phyloP scores from a whole-genome alignment of 2,888 invertebrate genomes.

The Nomada ferruginata region DNA sequence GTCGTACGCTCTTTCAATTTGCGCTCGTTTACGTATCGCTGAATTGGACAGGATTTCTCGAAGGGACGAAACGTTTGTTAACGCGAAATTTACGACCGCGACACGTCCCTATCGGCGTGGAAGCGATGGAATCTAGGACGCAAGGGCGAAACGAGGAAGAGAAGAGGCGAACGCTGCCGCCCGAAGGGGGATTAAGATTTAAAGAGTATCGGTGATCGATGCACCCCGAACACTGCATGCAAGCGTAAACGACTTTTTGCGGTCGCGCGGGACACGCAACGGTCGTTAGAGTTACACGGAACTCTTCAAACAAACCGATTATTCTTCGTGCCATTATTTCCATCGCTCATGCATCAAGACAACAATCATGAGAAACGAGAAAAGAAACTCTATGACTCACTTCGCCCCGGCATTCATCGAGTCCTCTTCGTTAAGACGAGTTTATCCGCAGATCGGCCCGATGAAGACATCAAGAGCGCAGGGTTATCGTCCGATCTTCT shows the following conservation, averaged over 20 bases:
- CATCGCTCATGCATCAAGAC: background rate
- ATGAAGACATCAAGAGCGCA: conserved; percentile 47
- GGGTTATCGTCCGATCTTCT: background rate
- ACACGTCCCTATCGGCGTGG: conserved; percentile 56
- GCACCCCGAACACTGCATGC: conserved; percentile 43
- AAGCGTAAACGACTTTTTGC: conserved; percentile 24
- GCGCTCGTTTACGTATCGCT: background rate
- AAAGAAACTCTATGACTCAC: background rate
- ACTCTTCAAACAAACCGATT: background rate
- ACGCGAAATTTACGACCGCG: conserved; percentile 45
- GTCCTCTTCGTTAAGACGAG: background rate
- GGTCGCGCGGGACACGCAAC: conserved; percentile 15
- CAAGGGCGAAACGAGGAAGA: conserved; percentile 39
- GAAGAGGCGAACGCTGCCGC: conserved; percentile 5
- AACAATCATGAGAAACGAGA: background rate
- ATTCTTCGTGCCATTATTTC: conserved; percentile 14
- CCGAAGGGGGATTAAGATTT: conserved; percentile 37
- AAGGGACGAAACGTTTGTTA: conserved; percentile 32
- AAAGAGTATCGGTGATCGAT: conserved; percentile 45
- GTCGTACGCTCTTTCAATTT: background rate
- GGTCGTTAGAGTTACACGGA: conserved; percentile 15
- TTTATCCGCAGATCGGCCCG: conserved; percentile 4
- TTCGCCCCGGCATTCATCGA: background rate
- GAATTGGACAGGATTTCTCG: background rate
- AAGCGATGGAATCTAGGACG: conserved; percentile 33